These are phyloP conservation scores for Lordiphosa collinella DNA, from an alignment of 1,140 invertebrate genomes.

Conservation along the genomic window DNA sequence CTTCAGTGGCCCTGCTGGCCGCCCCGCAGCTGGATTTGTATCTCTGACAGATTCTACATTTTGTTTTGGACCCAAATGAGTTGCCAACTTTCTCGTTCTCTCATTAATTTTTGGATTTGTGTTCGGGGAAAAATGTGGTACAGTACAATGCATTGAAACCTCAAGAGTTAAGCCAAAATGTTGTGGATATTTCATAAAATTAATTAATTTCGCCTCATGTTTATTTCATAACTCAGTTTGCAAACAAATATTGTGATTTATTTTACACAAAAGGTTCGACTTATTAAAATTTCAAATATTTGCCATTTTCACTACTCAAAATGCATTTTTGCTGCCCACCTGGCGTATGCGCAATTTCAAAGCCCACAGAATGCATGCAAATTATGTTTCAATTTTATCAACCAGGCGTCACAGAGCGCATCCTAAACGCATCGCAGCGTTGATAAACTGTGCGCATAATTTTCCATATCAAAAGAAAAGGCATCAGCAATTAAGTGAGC, in stretches of 20 bases:
- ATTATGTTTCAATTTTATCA: slow-evolving; percentile 45
- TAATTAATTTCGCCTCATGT: too few relatives aligned
- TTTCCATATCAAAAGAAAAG: slow-evolving; percentile 72
- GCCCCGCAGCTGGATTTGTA: background rate
- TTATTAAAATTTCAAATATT: too few relatives aligned
- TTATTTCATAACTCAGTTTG: too few relatives aligned
- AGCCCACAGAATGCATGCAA: slow-evolving; percentile 18
- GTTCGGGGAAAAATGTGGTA: too few relatives aligned
- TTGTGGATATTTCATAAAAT: too few relatives aligned
- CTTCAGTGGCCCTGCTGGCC: background rate
- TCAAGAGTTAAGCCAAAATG: too few relatives aligned
- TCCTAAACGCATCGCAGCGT: slow-evolving; percentile 38
- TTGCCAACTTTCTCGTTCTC: background rate
- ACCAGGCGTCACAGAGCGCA: slow-evolving; percentile 25
- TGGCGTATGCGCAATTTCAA: slow-evolving; percentile 7
- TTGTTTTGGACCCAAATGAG: slow-evolving; percentile 4
- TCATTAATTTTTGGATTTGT: too few relatives aligned
- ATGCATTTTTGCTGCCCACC: too few relatives aligned
- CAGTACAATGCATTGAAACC: too few relatives aligned
- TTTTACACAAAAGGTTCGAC: too few relatives aligned
- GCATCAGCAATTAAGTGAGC: slow-evolving; percentile 62
- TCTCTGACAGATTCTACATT: background rate
- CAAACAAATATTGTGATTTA: too few relatives aligned
- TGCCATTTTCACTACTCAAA: too few relatives aligned
- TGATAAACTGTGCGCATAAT: slow-evolving; percentile 72